A percentile compares a stretch with the other conserved stretches of the same genome.
Conservation (phyloP, 2,113 vertebrate genomes). For the Podarcis cretensis region DNA sequence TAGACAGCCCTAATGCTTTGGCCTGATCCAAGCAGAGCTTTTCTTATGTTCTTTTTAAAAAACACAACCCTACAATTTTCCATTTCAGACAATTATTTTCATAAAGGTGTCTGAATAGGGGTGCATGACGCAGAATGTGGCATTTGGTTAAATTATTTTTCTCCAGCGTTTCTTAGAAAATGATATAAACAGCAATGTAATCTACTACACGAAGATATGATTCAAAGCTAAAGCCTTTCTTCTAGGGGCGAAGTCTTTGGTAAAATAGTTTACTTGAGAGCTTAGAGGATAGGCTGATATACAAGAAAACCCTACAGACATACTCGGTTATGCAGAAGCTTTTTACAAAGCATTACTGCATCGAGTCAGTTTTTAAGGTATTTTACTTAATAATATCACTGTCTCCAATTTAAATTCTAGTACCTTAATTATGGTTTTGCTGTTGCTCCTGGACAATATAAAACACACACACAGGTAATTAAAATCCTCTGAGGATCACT, state of each 20-base stretch:
- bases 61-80: not conserved
- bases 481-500: constrained; percentile 15
- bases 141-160: not conserved
- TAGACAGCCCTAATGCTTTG: too few species aligned
- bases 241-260: not conserved
- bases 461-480: not conserved
- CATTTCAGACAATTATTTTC: not conserved
- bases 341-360: not conserved
- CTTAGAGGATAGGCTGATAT: not conserved
- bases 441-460: constrained; percentile 10
- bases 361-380: not conserved
- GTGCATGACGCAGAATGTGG: not conserved
- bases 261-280: not conserved
- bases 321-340: not conserved
- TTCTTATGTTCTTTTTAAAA: not conserved
- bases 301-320: not conserved
- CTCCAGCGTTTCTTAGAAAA: not conserved
- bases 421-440: not conserved
- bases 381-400: not conserved
- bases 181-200: not conserved
- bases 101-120: not conserved
- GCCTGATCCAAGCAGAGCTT: too few species aligned
- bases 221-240: not conserved
- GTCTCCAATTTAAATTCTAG: constrained; percentile 7
- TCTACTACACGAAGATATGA: not conserved